Base-by-base conservation (phyloP, 2,888 invertebrate genomes). In the Lamproptera curius region DNA sequence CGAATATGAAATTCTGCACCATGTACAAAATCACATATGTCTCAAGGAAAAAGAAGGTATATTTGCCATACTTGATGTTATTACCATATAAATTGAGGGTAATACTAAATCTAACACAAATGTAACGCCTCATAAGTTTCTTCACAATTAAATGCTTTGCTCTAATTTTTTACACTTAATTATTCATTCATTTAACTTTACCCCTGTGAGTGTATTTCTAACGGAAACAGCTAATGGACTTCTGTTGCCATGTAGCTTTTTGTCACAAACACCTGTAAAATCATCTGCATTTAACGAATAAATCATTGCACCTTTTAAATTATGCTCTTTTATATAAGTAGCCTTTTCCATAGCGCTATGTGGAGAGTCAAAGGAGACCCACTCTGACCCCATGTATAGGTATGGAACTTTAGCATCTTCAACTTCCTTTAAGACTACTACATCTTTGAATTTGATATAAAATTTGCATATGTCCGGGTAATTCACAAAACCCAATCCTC, bases 241-340 rank as follows among this genome's bases (percentile, higher is more conserved):
- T 1, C 46, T 47, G 16, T 46, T 36, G 13, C 54, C 59, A 16
- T 53, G 50, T 5, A 43, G 34, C 14, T 63, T 57, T 16, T 56
- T 55, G 38, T 56, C 56, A 66, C 94, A 95, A 13, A 73, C 68
- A 2, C 90, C 91, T 43, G 79, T 83, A 69, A 90, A 92, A 73
- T 97, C 96, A 70, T 97, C 97, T 1, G 91, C 89, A 67, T 96
- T 96, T 16, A 97, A 81, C 8, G 94, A 93, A 76, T 93, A 95
- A 50, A 96, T 85, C 96, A 96, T 96, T 3, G 93, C 93, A 23
- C 97, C 97, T 39, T 93, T 93, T 58, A 94, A 90, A 26, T 89
- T 84, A 40, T 90, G 85, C 5, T 88, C 79, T 62, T 89, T 89
- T 1, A 94, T 90, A 73, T 88, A 95, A 50, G 87, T 78, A 0